Percentiles rank a stretch among this genome's conserved stretches.
Conservation (phyloP, 2,888 invertebrate species). For the Gastrophysa polygoni region DNA sequence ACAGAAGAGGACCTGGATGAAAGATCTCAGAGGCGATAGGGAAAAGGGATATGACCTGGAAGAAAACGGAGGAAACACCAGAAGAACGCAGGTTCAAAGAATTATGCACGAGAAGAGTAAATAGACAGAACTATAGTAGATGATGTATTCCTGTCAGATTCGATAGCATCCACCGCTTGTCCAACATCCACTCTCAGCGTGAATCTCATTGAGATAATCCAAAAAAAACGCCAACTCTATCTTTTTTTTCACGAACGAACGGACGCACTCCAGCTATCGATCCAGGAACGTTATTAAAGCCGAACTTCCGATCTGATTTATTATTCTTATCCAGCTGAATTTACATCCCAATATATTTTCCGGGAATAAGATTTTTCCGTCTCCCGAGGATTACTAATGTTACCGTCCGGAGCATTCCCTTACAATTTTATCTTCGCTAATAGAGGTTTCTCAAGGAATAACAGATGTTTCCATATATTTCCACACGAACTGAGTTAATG, state of each 20-base stretch:
- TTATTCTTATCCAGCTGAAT: constrained; percentile 29
- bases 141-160: too few relatives aligned
- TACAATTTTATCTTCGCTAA: constrained; percentile 31
- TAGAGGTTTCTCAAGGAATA: constrained; percentile 13
- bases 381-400: constrained; percentile 25
- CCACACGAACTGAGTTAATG: too few relatives aligned
- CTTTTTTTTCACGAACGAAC: constrained; percentile 9
- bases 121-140: too few relatives aligned
- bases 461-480: background rate
- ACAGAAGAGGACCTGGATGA: too few relatives aligned
- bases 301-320: constrained; percentile 29
- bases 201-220: too few relatives aligned
- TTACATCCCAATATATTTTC: constrained; percentile 31
- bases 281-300: constrained; percentile 25
- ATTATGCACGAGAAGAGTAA: too few relatives aligned
- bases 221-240: background rate
- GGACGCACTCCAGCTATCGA: constrained; percentile 6
- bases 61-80: too few relatives aligned
- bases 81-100: too few relatives aligned
- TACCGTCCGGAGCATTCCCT: constrained; percentile 18
- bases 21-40: too few relatives aligned
- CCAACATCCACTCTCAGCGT: too few relatives aligned
- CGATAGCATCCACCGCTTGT: too few relatives aligned
- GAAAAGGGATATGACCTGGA: too few relatives aligned
- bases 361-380: constrained; percentile 16